Base-by-base conservation (phyloP, 2,888 invertebrate species). In the Epinotia ramella region DNA sequence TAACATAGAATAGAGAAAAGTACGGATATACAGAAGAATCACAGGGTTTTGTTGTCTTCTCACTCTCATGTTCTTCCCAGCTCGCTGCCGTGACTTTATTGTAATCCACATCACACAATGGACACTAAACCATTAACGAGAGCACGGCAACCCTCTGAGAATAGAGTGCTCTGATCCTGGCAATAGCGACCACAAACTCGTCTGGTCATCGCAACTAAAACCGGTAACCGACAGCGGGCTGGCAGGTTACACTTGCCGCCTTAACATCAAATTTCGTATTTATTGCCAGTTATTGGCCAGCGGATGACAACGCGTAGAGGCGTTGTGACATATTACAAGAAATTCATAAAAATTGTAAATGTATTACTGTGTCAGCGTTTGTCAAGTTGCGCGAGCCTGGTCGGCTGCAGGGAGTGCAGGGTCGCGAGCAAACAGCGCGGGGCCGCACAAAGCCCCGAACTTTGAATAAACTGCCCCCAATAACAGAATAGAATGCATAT, bases 391-490 rank as follows among this genome's bases (percentile, higher is more conserved):
- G 53, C 2, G 5, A 7, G n/a, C 53, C 49, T 16, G 40, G 9
- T 9, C 4, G 5, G 49, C 4, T 6, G 53, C 20, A 57, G 57
- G 57, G 5, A 16, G 0, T 6, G 53, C 20, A 57, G 57, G 57
- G 73, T 20, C 60, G 33, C 12, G 60, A 33, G 73, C 9, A 13
- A 40, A 46, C 24, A 33, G 16, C 12, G n/a, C 46, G 64, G 16
- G 64, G 49, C n/a, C n/a, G 20, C 40, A 57, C 57, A 33, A 20
- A 56, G 57, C 28, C 64, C 33, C 69, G 7, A 74, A 74, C 69
- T 74, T 70, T 70, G 64, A 59, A 70, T 59, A 69, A 74, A 64
- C 74, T 24, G 69, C 33, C 70, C 64, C 24, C 33, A 70, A 70
- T 64, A 33, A 16, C 67, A 59, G n/a, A 69, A 59, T 64, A 16